Conservation (phyloP, 2,888 invertebrate species). For the Polyommatus iphigenia region DNA sequence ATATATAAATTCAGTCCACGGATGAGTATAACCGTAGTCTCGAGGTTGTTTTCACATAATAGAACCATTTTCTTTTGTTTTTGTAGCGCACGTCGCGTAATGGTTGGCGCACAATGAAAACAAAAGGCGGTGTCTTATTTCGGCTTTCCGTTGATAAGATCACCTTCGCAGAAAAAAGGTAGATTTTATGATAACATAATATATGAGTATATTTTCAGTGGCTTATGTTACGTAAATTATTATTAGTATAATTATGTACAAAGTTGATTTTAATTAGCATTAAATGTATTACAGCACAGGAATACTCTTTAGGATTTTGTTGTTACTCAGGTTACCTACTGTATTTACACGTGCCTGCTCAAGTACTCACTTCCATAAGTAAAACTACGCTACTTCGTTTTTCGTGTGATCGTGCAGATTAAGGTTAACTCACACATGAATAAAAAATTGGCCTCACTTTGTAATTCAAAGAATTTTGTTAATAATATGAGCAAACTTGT, state of each 20-base stretch:
- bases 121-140: slow-evolving; percentile 75
- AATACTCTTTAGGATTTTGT: no score
- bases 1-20: slow-evolving; percentile 79
- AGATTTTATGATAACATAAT: slow-evolving; percentile 24
- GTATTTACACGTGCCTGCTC: no score
- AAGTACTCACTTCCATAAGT: no score
- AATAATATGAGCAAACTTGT: no score
- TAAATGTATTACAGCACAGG: no score
- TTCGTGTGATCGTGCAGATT: background rate
- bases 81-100: slow-evolving; percentile 74
- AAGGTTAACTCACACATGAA: no score
- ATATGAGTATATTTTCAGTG: background rate
- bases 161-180: slow-evolving; percentile 33
- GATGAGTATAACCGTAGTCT: slow-evolving; percentile 77
- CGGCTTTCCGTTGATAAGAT: slow-evolving; percentile 50
- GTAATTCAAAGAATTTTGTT: no score
- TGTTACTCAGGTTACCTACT: no score
- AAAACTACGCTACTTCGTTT: background rate
- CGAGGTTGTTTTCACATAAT: slow-evolving; percentile 79
- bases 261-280: no score
- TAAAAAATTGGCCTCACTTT: no score
- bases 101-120: slow-evolving; percentile 76
- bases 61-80: slow-evolving; percentile 80
- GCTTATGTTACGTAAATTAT: background rate
- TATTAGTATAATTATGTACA: background rate